Evolutionary conservation across 2,797 vertebrate species (phyloP).

Genomic region (Podarcis siculus): DNA sequence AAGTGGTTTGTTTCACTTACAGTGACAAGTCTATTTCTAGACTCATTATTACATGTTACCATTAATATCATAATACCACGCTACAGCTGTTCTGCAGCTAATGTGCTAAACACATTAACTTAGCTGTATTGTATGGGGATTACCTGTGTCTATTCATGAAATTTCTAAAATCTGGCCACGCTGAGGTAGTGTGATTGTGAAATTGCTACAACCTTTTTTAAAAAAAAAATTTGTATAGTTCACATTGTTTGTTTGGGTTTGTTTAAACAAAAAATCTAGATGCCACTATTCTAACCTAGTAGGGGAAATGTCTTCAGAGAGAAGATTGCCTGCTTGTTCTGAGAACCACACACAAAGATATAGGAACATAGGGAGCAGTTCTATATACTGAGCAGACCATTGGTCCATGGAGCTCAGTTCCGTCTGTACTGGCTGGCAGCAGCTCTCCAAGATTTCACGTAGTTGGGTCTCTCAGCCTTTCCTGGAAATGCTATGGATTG

Average conservation of each 20-base stretch:
- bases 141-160: neutral
- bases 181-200: neutral
- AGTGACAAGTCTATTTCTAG: slow-evolving; percentile 37
- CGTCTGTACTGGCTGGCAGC: too few relatives aligned
- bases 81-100: neutral
- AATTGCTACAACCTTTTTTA: neutral
- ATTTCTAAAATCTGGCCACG: neutral
- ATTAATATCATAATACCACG: neutral
- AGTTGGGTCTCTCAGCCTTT: too few relatives aligned
- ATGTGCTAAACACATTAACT: neutral
- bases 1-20: slow-evolving; percentile 38
- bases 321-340: neutral
- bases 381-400: too few relatives aligned
- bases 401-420: too few relatives aligned
- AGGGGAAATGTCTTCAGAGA: neutral
- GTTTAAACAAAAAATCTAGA: neutral
- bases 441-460: too few relatives aligned
- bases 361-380: too few relatives aligned
- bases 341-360: neutral
- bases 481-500: too few relatives aligned
- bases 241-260: neutral
- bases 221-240: neutral
- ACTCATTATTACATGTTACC: slow-evolving; percentile 6
- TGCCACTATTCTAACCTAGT: neutral
- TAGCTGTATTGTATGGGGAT: neutral